Conservation (phyloP, 1,140 invertebrate genomes). For the Zaprionus africanus region DNA sequence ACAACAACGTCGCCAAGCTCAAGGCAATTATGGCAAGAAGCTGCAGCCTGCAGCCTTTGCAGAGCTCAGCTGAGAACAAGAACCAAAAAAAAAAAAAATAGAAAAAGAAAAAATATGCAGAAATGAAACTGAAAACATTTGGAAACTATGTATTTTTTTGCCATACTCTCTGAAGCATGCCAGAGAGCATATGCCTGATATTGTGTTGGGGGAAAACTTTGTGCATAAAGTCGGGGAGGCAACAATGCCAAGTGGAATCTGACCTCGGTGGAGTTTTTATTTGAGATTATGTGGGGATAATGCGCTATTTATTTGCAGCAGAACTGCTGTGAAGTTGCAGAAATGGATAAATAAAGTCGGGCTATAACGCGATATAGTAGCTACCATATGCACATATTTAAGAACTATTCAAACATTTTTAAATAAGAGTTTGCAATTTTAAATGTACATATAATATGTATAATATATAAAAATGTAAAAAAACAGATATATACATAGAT, state of each 20-base stretch:
- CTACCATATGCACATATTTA: too few relatives aligned
- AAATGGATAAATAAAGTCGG: not conserved
- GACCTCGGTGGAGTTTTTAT: conserved; percentile 1
- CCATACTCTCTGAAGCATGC: not conserved
- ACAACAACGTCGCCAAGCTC: conserved; percentile 31
- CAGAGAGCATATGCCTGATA: conserved; percentile 11
- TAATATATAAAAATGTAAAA: too few relatives aligned
- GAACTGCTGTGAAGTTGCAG: not conserved
- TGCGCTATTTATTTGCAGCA: conserved; percentile 1
- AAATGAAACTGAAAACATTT: conserved; percentile 38
- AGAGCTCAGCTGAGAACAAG: not conserved
- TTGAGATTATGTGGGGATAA: conserved; percentile 4
- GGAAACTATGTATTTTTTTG: conserved; percentile 9
- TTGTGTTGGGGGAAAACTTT: conserved; percentile 6
- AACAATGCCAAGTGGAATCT: not conserved
- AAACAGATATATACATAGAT: too few relatives aligned
- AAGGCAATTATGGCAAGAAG: conserved; percentile 49
- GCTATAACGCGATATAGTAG: not conserved
- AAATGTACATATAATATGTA: too few relatives aligned
- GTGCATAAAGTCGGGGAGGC: not conserved
- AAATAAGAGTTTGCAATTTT: too few relatives aligned
- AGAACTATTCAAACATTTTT: not conserved
- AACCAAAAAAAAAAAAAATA: not conserved
- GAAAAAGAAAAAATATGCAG: conserved; percentile 1
- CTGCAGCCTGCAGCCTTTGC: conserved; percentile 22